These are phyloP conservation scores for Cylloceria caligata DNA, from an alignment of 2,888 invertebrate species.

Conservation along the genomic window DNA sequence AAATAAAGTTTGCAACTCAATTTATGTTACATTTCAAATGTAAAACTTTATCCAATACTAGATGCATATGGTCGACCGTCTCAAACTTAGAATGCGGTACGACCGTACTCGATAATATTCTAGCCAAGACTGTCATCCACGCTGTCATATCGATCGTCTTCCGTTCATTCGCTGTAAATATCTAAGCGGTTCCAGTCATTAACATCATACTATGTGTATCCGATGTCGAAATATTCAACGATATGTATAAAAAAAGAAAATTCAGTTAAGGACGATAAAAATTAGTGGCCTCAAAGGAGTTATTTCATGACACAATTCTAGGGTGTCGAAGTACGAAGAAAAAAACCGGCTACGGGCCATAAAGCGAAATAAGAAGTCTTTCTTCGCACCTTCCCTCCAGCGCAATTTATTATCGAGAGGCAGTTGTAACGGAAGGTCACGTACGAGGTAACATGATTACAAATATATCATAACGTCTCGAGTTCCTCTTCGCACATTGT, in stretches of 20 bases:
- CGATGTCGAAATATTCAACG: too few relatives aligned
- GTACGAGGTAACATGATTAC: constrained; percentile 82
- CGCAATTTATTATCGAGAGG: constrained; percentile 80
- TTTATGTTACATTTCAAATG: too few relatives aligned
- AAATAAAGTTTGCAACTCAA: too few relatives aligned
- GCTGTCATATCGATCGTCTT: too few relatives aligned
- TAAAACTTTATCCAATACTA: too few relatives aligned
- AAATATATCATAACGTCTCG: constrained; percentile 83
- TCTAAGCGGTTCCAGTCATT: too few relatives aligned
- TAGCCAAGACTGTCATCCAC: too few relatives aligned
- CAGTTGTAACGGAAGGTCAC: constrained; percentile 83
- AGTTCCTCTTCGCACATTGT: constrained; percentile 61
- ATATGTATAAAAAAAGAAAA: not conserved
- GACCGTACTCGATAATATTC: too few relatives aligned
- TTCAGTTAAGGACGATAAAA: constrained; percentile 31
- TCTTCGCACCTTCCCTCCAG: constrained; percentile 62
- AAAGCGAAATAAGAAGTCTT: constrained; percentile 64
- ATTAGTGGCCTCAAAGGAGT: constrained; percentile 53
- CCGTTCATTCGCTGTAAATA: too few relatives aligned
- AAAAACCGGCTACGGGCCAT: constrained; percentile 34
- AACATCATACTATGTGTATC: too few relatives aligned
- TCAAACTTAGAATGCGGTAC: too few relatives aligned
- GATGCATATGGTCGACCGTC: too few relatives aligned
- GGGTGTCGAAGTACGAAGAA: constrained; percentile 50
- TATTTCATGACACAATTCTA: not conserved